phyloP scores from a whole-genome alignment of 2,797 vertebrate species.

The Parauchenoglanis punctatus region DNA sequence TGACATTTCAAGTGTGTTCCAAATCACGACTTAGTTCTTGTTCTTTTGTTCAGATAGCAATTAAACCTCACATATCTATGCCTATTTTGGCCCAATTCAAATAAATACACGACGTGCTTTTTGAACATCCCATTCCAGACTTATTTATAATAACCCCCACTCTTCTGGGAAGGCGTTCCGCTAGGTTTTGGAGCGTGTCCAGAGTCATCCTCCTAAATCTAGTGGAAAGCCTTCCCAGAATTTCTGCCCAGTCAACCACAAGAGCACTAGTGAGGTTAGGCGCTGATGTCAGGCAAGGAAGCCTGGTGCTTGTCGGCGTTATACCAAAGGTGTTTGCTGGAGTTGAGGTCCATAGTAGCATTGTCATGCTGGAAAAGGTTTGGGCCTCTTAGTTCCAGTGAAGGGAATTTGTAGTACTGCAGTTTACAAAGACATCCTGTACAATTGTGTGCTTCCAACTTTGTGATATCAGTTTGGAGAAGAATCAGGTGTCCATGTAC shows the following conservation, averaged over 20 bases:
- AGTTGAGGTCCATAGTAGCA: background rate
- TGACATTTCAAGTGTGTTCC: background rate
- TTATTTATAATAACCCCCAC: background rate
- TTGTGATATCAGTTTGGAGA: background rate
- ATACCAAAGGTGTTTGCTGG: background rate
- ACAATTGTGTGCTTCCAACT: background rate
- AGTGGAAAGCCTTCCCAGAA: slow-evolving; percentile 8
- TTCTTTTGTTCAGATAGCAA: background rate
- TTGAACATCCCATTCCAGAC: background rate
- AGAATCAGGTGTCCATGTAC: background rate
- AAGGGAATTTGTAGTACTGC: background rate
- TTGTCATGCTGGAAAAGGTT: background rate
- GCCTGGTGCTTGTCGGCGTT: background rate
- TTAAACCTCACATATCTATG: background rate
- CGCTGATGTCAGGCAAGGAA: background rate
- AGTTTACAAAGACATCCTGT: background rate
- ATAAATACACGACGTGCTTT: background rate
- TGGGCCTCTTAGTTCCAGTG: background rate
- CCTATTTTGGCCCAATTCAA: background rate
- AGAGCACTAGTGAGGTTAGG: background rate
- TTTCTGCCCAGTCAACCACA: background rate
- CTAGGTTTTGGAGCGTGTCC: background rate
- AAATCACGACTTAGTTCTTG: background rate
- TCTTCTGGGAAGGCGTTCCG: slow-evolving; percentile 1
- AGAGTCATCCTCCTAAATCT: background rate